Conservation (phyloP, 2,797 vertebrate species). For the Heliangelus exortis region DNA sequence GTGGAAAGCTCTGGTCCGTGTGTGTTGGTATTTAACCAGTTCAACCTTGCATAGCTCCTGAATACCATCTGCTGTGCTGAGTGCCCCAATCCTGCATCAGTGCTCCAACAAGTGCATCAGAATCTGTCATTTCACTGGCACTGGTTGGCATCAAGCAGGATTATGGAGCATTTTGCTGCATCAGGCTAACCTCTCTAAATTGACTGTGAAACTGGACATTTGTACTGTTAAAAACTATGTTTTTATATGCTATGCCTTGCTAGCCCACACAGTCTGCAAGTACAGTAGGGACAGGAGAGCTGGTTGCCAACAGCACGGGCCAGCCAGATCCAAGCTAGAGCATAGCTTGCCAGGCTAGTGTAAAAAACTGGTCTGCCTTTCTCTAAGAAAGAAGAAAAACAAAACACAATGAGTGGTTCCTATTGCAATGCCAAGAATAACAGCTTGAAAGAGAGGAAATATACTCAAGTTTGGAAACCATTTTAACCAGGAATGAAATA, state of each 20-base stretch:
- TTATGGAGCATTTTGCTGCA: not conserved
- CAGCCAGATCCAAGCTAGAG: not conserved
- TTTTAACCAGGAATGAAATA: not conserved
- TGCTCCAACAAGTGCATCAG: not conserved
- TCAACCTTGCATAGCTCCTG: accelerated
- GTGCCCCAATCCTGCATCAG: not conserved
- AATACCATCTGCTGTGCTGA: not conserved
- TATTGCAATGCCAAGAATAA: not conserved
- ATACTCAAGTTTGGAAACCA: not conserved
- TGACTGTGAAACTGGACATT: not conserved
- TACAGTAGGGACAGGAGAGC: not conserved
- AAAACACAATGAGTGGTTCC: not conserved
- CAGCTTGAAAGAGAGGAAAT: not conserved
- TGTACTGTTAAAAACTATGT: not conserved
- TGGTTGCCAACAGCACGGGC: not conserved
- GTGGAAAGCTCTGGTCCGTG: not conserved
- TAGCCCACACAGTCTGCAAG: not conserved
- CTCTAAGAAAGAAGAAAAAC: not conserved
- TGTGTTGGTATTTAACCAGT: not conserved
- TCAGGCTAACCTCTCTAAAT: not conserved
- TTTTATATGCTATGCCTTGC: not conserved
- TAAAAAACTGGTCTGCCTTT: not conserved
- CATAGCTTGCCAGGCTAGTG: not conserved
- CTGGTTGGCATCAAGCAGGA: not conserved
- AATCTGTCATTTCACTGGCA: not conserved